phyloP scores from a whole-genome alignment of 2,888 invertebrate genomes.

The Athalia circularis region DNA sequence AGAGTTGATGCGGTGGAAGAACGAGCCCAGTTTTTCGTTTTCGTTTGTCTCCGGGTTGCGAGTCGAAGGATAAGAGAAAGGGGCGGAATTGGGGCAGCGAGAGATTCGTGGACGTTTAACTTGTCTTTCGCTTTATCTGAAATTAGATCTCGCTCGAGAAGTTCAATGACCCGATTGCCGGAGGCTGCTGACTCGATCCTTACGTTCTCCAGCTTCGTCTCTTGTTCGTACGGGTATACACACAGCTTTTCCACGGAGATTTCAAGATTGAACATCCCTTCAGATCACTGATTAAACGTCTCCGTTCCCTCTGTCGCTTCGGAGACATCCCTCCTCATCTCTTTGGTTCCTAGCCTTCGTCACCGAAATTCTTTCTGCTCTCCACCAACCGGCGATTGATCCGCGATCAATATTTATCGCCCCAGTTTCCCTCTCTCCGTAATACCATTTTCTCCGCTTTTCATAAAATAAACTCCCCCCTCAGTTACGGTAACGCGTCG shows the following conservation, averaged over 20 bases:
- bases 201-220: not conserved
- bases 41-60: too few species aligned
- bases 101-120: constrained; percentile 1
- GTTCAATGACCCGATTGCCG: not conserved
- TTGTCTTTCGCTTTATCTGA: constrained; percentile 12
- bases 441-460: not conserved
- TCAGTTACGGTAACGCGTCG: too few species aligned
- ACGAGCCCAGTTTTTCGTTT: too few species aligned
- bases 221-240: not conserved
- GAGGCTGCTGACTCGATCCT: not conserved
- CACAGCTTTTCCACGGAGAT: not conserved
- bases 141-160: constrained; percentile 9
- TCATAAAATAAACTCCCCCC: not conserved
- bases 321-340: not conserved
- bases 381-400: too few species aligned
- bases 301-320: not conserved
- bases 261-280: not conserved
- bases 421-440: not conserved
- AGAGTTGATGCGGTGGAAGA: too few species aligned
- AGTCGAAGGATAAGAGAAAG: not conserved
- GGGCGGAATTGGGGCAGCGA: too few species aligned
- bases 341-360: not conserved
- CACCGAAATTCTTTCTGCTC: not conserved
- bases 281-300: not conserved
- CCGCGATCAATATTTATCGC: too few species aligned